These are phyloP conservation scores for Nicator chloris DNA, from an alignment of 2,113 vertebrate genomes.

Conservation along the genomic window DNA sequence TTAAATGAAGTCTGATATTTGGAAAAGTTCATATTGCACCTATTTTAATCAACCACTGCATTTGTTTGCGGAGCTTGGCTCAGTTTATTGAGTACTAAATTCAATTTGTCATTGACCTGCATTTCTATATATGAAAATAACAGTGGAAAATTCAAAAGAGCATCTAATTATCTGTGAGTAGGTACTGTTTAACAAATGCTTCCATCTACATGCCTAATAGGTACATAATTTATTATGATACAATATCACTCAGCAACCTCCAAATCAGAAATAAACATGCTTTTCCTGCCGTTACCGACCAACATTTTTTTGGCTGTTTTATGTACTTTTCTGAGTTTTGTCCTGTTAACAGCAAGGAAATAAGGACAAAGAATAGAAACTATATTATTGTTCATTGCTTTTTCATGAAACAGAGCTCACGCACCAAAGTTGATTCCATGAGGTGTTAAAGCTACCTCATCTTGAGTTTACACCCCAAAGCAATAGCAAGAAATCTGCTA, in stretches of 20 bases:
- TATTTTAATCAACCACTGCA: not conserved
- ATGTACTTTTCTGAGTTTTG: not conserved
- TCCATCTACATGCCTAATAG: not conserved
- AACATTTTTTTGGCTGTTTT: not conserved
- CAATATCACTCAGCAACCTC: not conserved
- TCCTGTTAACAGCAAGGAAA: not conserved
- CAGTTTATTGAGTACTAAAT: not conserved
- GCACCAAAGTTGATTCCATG: not conserved
- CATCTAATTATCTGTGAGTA: not conserved
- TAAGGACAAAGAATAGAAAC: not conserved
- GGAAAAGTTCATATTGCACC: constrained; percentile 23
- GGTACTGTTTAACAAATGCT: not conserved
- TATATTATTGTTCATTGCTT: not conserved
- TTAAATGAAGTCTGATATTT: constrained; percentile 29
- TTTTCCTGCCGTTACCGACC: not conserved
- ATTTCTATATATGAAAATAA: not conserved
- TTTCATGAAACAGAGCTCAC: not conserved
- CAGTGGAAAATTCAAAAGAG: not conserved
- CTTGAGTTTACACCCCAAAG: not conserved
- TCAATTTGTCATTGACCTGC: not conserved
- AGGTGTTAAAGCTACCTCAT: not conserved
- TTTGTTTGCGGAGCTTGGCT: not conserved
- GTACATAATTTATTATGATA: not conserved
- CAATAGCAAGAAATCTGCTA: not conserved
- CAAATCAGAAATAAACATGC: not conserved